Evolutionary conservation across 2,888 invertebrate species (phyloP).

Genomic region (Calephelis perditalis): DNA sequence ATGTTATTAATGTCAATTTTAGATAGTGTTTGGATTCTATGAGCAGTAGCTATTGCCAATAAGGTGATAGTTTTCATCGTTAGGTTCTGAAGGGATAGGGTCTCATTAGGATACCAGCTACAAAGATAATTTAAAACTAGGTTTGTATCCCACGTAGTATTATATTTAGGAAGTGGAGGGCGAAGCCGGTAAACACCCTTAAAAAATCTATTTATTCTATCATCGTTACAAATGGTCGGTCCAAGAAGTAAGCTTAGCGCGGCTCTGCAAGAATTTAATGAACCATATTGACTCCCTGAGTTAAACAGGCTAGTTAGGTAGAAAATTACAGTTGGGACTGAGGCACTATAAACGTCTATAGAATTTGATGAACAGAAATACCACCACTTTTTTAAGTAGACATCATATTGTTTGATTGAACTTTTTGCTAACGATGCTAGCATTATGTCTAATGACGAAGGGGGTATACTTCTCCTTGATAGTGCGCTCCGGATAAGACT

Average conservation of each 20-base stretch:
- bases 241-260: not conserved
- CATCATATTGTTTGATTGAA: not conserved
- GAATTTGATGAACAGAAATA: too few species aligned
- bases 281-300: not conserved
- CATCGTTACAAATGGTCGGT: not conserved
- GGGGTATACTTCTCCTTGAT: too few species aligned
- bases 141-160: conserved; percentile 21
- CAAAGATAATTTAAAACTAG: conserved; percentile 19
- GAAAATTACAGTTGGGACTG: not conserved
- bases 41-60: conserved; percentile 30
- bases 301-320: not conserved
- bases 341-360: too few species aligned
- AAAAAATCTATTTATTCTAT: not conserved
- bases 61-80: conserved; percentile 30
- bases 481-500: too few species aligned
- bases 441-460: not conserved
- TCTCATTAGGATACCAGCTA: conserved; percentile 24
- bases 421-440: not conserved
- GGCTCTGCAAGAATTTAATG: not conserved
- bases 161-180: conserved; percentile 17
- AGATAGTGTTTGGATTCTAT: conserved; percentile 30
- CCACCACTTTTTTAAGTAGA: not conserved
- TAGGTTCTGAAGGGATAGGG: conserved; percentile 18
- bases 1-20: conserved; percentile 26
- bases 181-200: not conserved